Evolutionary conservation across 2,888 invertebrate species (phyloP).

Genomic region (Acleris holmiana): DNA sequence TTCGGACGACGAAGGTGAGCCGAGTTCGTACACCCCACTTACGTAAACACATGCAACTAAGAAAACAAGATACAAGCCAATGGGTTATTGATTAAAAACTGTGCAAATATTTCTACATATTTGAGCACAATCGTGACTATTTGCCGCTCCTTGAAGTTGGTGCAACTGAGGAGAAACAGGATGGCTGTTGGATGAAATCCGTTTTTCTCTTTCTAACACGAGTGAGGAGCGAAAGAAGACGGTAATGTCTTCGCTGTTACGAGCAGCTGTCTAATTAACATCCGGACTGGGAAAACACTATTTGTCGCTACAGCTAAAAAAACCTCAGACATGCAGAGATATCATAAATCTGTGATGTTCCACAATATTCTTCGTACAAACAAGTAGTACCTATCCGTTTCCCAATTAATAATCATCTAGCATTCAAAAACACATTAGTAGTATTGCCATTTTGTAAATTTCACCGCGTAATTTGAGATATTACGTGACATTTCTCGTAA

Average conservation of each 20-base stretch:
- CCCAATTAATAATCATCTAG: too few relatives aligned
- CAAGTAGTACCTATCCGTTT: too few relatives aligned
- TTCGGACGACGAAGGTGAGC: conserved; percentile 19
- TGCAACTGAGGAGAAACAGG: background rate
- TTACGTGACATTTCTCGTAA: background rate
- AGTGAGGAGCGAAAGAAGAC: too few relatives aligned
- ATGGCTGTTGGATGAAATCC: background rate
- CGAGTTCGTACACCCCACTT: conserved; percentile 21
- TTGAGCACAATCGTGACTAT: background rate
- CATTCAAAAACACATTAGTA: too few relatives aligned
- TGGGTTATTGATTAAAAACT: conserved; percentile 21
- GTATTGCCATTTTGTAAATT: background rate
- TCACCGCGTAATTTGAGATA: background rate
- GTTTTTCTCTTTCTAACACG: too few relatives aligned
- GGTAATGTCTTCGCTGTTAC: too few relatives aligned
- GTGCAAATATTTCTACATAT: conserved; percentile 10
- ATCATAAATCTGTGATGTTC: too few relatives aligned
- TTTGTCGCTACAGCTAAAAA: too few relatives aligned
- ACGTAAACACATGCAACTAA: conserved; percentile 24
- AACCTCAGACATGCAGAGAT: too few relatives aligned
- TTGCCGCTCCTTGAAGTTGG: background rate
- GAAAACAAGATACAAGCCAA: conserved; percentile 17
- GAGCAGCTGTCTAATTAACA: too few relatives aligned
- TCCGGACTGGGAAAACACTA: too few relatives aligned
- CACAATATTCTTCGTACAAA: too few relatives aligned